phyloP scores from a whole-genome alignment of 2,797 vertebrate species.

The Clarias laeviceps region DNA sequence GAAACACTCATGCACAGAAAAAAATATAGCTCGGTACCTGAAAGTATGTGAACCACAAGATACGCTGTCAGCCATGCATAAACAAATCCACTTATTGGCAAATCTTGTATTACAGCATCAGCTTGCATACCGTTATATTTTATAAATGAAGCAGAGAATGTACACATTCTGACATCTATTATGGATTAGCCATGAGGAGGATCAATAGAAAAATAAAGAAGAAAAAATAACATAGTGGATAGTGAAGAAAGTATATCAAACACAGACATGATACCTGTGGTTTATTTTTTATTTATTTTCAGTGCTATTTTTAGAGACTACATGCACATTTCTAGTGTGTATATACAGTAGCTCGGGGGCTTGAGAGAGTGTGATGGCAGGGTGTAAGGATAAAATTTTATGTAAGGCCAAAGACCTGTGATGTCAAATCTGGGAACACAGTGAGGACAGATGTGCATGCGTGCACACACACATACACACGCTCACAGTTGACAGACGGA shows the following conservation, averaged over 20 bases:
- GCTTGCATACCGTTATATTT: background rate
- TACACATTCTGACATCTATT: conserved; percentile 11
- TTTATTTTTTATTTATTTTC: conserved; percentile 4
- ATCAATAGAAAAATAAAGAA: conserved; percentile 1
- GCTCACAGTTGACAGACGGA: conserved; percentile 45
- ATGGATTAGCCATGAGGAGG: conserved; percentile 5
- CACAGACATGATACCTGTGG: conserved; percentile 7
- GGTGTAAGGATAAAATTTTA: conserved; percentile 12
- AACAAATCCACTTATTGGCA: conserved; percentile 20
- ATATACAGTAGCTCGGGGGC: background rate
- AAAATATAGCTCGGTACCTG: background rate
- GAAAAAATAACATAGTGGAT: background rate
- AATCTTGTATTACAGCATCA: background rate
- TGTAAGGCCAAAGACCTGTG: conserved; percentile 39
- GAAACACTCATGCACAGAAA: background rate
- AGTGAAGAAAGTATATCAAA: background rate
- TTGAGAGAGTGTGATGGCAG: background rate
- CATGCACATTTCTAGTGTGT: background rate
- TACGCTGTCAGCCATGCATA: background rate
- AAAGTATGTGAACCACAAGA: background rate
- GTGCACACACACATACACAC: conserved; percentile 3
- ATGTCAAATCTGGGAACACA: conserved; percentile 32
- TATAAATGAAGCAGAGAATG: background rate
- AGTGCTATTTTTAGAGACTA: conserved; percentile 6
- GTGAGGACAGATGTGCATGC: conserved; percentile 26